Evolutionary conservation across 2,888 invertebrate species (phyloP).

Genomic region (Muscina levida): DNA sequence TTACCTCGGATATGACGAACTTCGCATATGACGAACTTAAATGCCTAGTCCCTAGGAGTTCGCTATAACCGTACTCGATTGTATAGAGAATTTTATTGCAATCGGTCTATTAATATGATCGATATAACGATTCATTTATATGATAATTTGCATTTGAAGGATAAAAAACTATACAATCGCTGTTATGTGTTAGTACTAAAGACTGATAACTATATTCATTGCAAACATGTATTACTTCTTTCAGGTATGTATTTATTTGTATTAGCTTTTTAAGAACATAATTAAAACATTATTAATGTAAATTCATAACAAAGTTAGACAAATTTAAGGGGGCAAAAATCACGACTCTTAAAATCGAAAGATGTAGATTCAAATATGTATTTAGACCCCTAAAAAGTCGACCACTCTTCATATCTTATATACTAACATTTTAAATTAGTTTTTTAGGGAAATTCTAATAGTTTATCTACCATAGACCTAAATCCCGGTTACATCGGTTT

Average conservation of each 20-base stretch:
- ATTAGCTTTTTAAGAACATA: too few relatives aligned
- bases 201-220: constrained; percentile 82
- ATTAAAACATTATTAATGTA: too few relatives aligned
- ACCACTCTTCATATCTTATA: neutral
- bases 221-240: constrained; percentile 91
- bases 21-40: too few relatives aligned
- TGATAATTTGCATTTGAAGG: constrained; percentile 67
- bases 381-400: neutral
- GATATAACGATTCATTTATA: too few relatives aligned
- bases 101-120: too few relatives aligned
- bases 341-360: too few relatives aligned
- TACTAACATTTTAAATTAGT: neutral
- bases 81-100: too few relatives aligned
- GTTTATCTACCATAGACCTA: constrained; percentile 93
- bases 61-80: too few relatives aligned
- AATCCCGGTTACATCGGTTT: constrained; percentile 94
- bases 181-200: constrained; percentile 74
- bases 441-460: constrained; percentile 94
- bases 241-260: constrained; percentile 86
- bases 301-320: too few relatives aligned
- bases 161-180: constrained; percentile 45
- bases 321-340: too few relatives aligned
- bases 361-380: neutral
- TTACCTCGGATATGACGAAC: too few relatives aligned
- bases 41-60: too few relatives aligned